These are phyloP conservation scores for Drosophila greeni DNA, from an alignment of 2,888 invertebrate species.

Conservation along the genomic window DNA sequence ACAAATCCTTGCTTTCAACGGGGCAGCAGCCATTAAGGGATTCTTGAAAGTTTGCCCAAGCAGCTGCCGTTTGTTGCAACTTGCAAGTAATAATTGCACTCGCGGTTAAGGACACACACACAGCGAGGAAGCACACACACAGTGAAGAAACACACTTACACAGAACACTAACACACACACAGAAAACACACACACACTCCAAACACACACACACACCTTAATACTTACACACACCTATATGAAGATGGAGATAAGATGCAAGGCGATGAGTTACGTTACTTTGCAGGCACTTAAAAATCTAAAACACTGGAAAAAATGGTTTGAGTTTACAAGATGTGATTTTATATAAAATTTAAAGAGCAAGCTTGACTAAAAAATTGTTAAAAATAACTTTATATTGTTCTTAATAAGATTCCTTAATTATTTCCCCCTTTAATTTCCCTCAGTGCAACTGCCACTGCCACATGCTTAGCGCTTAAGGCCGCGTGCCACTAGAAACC, in stretches of 20 bases:
- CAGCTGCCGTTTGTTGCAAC: slow-evolving; percentile 55
- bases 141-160: too few species aligned
- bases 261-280: slow-evolving; percentile 27
- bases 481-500: slow-evolving; percentile 51
- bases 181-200: too few species aligned
- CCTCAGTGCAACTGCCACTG: slow-evolving; percentile 36
- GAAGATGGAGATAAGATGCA: slow-evolving; percentile 20
- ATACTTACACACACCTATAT: neutral
- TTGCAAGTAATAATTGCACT: slow-evolving; percentile 63
- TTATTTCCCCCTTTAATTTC: neutral
- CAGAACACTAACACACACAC: too few species aligned
- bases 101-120: slow-evolving; percentile 42
- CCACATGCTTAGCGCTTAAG: slow-evolving; percentile 53
- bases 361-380: neutral
- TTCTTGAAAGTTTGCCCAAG: slow-evolving; percentile 36
- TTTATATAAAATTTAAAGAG: neutral
- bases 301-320: slow-evolving; percentile 7
- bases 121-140: too few species aligned
- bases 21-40: slow-evolving; percentile 27
- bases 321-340: neutral
- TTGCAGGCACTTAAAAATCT: slow-evolving; percentile 51
- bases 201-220: neutral
- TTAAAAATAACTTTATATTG: neutral
- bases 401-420: too few species aligned
- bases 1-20: slow-evolving; percentile 18